Base-by-base conservation (phyloP, 2,888 invertebrate genomes). In the Luperina testacea region DNA sequence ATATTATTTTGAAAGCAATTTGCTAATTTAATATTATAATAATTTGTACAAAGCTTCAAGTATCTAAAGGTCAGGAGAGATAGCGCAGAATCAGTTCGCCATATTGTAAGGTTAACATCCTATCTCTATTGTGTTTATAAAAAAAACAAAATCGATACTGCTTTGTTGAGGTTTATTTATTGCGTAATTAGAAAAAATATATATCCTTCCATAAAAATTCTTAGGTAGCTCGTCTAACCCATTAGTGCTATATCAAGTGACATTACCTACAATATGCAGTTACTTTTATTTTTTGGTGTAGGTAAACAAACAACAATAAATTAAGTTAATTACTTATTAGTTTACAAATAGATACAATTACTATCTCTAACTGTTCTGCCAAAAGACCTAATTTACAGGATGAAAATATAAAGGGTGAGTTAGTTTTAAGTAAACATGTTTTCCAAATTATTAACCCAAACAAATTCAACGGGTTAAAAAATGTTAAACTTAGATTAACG, bases 41-140 rank as follows among this genome's bases (percentile, higher is more conserved):
- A 65, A 38, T 81, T 81, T 74, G 13, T 83, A 59, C 48, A 68
- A n/a, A 74, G 64, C 82, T 72, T 53, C n/a, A n/a, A n/a, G 57
- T 71, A 71, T 65, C 8, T 76, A 80, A 78, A 87, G 86, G 82
- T 86, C 88, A 85, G 64, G 59, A 48, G 63, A 72, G 76, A 82
- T 82, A 77, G 74, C 86, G 53, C 84, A 68, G 76, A 84, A 84
- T 83, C 83, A 64, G 86, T 73, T 82, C 72, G 78, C 73, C 45
- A 78, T 82, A 61, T 82, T 82, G 53, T 73, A 61, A 77, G 73
- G 78, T 82, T 82, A 74, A 72, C 74, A 83, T 76, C 42, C 59
- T 71, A 73, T 71, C n/a, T 64, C 42, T 71, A 72, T 67, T 72
- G 64, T 51, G 53, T 73, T 53, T 42, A 63, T 17, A n/a, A 20